These are phyloP conservation scores for Cyprinus carpio DNA, from an alignment of 2,113 vertebrate species.

Conservation along the genomic window DNA sequence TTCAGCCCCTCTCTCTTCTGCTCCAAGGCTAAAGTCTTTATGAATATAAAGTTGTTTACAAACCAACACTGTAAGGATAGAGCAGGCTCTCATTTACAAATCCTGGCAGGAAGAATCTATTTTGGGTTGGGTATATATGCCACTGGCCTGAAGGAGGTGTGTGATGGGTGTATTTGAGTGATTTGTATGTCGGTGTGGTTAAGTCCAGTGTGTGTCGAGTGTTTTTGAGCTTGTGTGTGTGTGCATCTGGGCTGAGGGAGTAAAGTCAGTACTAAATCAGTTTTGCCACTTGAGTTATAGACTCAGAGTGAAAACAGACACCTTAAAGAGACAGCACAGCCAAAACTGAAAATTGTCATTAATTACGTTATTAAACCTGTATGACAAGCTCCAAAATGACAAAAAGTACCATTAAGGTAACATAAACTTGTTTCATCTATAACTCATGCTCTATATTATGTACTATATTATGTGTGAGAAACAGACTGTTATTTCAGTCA, in stretches of 20 bases:
- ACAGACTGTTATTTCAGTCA: no score
- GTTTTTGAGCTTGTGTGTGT: slow-evolving; percentile 37
- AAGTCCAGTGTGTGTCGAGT: background rate
- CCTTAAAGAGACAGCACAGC: background rate
- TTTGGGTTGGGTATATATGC: background rate
- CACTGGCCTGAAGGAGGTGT: slow-evolving; percentile 22
- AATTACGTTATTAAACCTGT: background rate
- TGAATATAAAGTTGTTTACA: slow-evolving; percentile 43
- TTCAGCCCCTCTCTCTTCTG: slow-evolving; percentile 26
- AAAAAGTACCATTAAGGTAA: no score
- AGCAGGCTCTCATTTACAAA: slow-evolving; percentile 25
- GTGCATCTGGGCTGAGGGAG: slow-evolving; percentile 18
- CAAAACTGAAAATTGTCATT: background rate
- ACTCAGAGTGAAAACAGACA: background rate
- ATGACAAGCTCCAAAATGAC: background rate
- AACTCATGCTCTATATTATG: no score
- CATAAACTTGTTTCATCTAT: no score
- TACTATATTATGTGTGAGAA: no score
- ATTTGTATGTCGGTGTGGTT: slow-evolving; percentile 30
- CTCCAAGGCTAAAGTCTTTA: slow-evolving; percentile 42
- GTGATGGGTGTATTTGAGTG: slow-evolving; percentile 22
- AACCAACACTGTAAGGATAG: slow-evolving; percentile 27
- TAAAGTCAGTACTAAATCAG: slow-evolving; percentile 1
- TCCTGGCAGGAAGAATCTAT: slow-evolving; percentile 24
- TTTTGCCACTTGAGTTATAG: slow-evolving; percentile 33